Percentiles rank a stretch among this genome's conserved stretches.
These are phyloP conservation scores for Hypsibius dujardini DNA, from an alignment of 1,140 invertebrate genomes.

Conservation along the genomic window DNA sequence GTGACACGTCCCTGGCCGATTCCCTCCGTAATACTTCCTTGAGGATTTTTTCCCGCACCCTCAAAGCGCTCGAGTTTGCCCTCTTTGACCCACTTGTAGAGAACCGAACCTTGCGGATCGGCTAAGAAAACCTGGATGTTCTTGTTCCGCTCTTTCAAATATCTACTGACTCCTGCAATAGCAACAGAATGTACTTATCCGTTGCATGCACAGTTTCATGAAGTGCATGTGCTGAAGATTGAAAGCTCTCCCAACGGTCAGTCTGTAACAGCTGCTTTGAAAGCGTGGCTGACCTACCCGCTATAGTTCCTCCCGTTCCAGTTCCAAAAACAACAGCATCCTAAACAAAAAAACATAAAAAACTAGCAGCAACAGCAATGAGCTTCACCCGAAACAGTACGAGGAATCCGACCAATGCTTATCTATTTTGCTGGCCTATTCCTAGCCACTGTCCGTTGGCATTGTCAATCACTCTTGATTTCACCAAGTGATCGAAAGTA, in stretches of 20 bases:
- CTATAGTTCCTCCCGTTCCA: conserved; percentile 26
- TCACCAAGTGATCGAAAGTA: no score
- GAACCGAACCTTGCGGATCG: conserved; percentile 7
- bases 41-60: background rate
- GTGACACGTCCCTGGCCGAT: conserved; percentile 12
- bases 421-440: no score
- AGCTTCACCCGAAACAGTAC: no score
- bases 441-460: no score
- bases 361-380: no score
- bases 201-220: no score
- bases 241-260: background rate
- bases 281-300: background rate
- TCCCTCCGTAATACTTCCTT: conserved; percentile 9
- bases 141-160: background rate
- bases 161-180: background rate
- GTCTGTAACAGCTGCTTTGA: no score
- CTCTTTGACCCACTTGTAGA: conserved; percentile 15
- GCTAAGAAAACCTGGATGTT: conserved; percentile 13
- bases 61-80: background rate
- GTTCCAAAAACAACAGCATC: conserved; percentile 26
- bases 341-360: no score
- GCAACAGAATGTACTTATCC: background rate
- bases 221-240: background rate
- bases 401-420: no score
- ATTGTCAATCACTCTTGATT: no score